phyloP scores from a whole-genome alignment of 2,113 vertebrate species.

The Bungarus multicinctus region DNA sequence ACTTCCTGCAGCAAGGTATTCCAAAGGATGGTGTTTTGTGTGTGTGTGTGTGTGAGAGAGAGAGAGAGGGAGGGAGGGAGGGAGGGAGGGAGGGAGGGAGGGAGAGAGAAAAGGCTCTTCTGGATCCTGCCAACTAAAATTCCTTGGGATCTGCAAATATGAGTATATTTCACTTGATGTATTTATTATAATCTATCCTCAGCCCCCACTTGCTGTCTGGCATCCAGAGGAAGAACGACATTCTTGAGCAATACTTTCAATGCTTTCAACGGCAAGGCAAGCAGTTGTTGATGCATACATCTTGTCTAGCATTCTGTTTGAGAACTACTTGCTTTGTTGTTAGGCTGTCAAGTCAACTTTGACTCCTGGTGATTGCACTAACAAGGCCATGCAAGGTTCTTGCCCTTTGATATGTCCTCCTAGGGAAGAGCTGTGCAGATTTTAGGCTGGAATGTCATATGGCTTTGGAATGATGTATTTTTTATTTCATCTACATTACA shows the following conservation, averaged over 20 bases:
- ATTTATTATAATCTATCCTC: background rate
- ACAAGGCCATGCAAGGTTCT: background rate
- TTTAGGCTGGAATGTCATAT: background rate
- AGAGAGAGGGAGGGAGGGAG: no score
- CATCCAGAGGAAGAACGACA: background rate
- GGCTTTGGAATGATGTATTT: background rate
- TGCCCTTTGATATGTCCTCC: background rate
- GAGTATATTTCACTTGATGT: background rate
- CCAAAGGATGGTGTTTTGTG: no score
- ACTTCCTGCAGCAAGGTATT: no score
- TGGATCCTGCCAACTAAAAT: no score
- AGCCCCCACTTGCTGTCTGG: background rate
- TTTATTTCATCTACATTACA: background rate
- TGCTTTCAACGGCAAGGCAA: background rate
- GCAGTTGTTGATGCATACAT: no score
- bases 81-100: no score
- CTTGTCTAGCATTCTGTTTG: background rate
- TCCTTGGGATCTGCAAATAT: no score
- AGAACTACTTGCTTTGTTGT: background rate
- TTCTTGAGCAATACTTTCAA: background rate
- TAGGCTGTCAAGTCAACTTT: background rate
- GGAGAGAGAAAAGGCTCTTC: no score
- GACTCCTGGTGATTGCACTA: background rate
- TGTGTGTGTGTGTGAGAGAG: no score
- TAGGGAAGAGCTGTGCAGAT: background rate